Evolutionary conservation across 2,797 vertebrate species (phyloP), one percentile per base, ranked within the genome.

Genomic region (Champsocephalus esox): DNA sequence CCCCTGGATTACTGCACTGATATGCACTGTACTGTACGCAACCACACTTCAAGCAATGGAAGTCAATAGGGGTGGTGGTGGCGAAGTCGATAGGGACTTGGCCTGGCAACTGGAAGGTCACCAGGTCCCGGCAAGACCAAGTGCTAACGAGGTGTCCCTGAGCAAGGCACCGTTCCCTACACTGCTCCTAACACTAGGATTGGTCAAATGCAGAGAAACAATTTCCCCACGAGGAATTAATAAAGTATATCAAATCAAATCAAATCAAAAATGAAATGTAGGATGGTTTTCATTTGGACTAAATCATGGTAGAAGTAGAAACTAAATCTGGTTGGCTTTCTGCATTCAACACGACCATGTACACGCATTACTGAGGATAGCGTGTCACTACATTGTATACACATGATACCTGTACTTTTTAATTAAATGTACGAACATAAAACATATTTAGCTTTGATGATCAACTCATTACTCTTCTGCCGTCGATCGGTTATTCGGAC

Each of bases 271-370:
- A 19, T 86, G 48, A 81, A 77, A 64, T 19, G 7, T 62, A 24
- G 45, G 8, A 13, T 52, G 14, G 43, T 82, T 83, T 83, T 44
- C 28, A 71, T 80, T 87, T 75, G 58, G 72, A 73, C 66, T 62
- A 28, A 54, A 60, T 59, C 49, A 41, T 17, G 63, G 51, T 60
- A 83, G 78, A 48, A 56, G 21, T 80, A 50, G 2, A 0, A 85
- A 17, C 4, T 13, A 41, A 9, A n/a, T 1, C 2, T 45, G 11
- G 28, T 64, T 54, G 11, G 32, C 45, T 38, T 24, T 50, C 34
- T 28, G 1, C 24, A n/a, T 52, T 41, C 17, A 52, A 41, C 52
- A 13, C 13, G 7, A 44, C 5, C 2, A 38, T 11, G 8, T 55
- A 21, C 14, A 7, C n/a, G 13, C 45, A 45, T n/a, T 52, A 19